phyloP scores from a whole-genome alignment of 2,888 invertebrate species.

The Nysson spinosus region DNA sequence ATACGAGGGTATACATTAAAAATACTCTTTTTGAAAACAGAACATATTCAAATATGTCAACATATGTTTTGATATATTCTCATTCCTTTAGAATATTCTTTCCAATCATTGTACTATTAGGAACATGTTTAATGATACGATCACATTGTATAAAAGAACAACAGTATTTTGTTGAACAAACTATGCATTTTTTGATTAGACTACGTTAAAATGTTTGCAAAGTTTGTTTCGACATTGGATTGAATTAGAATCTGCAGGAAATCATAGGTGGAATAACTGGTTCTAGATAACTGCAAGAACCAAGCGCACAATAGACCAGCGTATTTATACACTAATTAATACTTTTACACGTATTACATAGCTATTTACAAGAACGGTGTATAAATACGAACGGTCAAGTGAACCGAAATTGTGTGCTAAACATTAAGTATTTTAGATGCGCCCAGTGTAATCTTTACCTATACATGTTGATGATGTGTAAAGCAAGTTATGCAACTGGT shows the following conservation, averaged over 20 bases:
- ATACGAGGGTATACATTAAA: constrained; percentile 14
- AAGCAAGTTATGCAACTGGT: constrained; percentile 64
- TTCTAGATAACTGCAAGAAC: constrained; percentile 39
- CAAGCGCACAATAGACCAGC: constrained; percentile 60
- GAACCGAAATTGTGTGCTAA: constrained; percentile 54
- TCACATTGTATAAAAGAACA: too few relatives aligned
- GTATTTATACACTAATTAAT: constrained; percentile 54
- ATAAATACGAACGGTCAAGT: constrained; percentile 46
- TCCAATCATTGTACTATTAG: too few relatives aligned
- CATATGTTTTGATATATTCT: too few relatives aligned
- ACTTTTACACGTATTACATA: constrained; percentile 56
- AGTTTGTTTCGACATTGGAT: constrained; percentile 22
- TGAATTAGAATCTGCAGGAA: constrained; percentile 24
- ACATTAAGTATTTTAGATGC: constrained; percentile 52
- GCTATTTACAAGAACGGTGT: constrained; percentile 45
- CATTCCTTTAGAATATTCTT: too few relatives aligned
- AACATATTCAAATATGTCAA: too few relatives aligned
- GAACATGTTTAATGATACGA: too few relatives aligned
- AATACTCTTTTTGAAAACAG: not conserved
- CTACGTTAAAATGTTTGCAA: too few relatives aligned
- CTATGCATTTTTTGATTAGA: too few relatives aligned
- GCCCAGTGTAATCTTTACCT: constrained; percentile 56
- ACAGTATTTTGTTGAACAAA: too few relatives aligned
- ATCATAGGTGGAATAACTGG: constrained; percentile 41
- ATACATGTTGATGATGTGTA: constrained; percentile 55